phyloP scores from a whole-genome alignment of 2,797 vertebrate species.

The Rhadinocentrus ornatus region DNA sequence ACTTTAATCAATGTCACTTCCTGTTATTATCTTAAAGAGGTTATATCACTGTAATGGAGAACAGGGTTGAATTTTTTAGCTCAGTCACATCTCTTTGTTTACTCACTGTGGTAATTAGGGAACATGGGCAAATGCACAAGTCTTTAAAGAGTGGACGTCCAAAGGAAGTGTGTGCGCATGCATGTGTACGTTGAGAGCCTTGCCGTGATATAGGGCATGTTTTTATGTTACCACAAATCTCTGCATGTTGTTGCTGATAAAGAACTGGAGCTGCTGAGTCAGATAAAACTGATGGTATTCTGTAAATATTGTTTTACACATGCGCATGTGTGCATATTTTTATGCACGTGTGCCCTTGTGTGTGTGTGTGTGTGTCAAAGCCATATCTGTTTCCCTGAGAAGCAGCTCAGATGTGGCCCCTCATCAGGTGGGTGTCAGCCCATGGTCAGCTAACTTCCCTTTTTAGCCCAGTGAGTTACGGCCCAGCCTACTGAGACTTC shows the following conservation, averaged over 20 bases:
- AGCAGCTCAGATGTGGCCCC: slow-evolving; percentile 38
- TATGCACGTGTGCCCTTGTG: slow-evolving; percentile 6
- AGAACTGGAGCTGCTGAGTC: background rate
- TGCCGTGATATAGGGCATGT: background rate
- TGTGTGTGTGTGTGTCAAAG: slow-evolving; percentile 2
- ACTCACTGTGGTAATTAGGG: slow-evolving; percentile 16
- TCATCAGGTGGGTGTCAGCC: slow-evolving; percentile 38
- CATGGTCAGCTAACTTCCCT: slow-evolving; percentile 56
- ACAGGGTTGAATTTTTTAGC: slow-evolving; percentile 1
- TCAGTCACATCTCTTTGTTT: slow-evolving; percentile 16
- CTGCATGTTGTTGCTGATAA: slow-evolving; percentile 45
- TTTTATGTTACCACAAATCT: slow-evolving; percentile 22
- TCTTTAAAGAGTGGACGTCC: background rate
- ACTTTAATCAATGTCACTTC: background rate
- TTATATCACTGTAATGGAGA: background rate
- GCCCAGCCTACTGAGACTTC: slow-evolving; percentile 31
- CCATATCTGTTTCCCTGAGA: slow-evolving; percentile 35
- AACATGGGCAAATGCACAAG: slow-evolving; percentile 37
- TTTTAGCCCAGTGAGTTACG: slow-evolving; percentile 67
- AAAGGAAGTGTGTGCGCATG: slow-evolving; percentile 18
- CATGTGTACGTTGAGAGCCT: background rate
- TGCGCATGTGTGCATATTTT: background rate
- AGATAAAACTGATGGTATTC: slow-evolving; percentile 2
- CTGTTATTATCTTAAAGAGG: background rate
- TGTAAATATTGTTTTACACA: slow-evolving; percentile 9